Percentiles rank a stretch among this genome's conserved stretches.
phyloP scores from a whole-genome alignment of 2,797 vertebrate species.

The Nyctalus aviator region DNA sequence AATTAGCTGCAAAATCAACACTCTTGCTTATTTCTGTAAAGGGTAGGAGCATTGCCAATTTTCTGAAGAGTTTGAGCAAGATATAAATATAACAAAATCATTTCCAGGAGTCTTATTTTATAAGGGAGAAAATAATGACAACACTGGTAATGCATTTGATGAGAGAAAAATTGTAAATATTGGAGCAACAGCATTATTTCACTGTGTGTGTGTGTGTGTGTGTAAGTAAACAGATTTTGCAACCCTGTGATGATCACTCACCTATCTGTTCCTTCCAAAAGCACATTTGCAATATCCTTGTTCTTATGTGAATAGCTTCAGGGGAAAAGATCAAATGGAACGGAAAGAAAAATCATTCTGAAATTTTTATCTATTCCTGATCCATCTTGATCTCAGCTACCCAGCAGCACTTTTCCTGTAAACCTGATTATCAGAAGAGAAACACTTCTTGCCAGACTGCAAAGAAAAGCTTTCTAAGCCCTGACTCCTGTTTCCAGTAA shows the following conservation, averaged over 20 bases:
- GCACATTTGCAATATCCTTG: conserved; percentile 58
- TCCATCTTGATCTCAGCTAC: conserved; percentile 53
- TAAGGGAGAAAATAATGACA: not conserved
- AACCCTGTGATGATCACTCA: conserved; percentile 54
- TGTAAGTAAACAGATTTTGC: conserved; percentile 51
- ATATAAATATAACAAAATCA: not conserved
- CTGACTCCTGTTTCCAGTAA: conserved; percentile 51
- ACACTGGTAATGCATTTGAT: not conserved
- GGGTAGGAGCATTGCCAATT: not conserved
- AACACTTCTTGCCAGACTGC: conserved; percentile 52
- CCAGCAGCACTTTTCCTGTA: conserved; percentile 22
- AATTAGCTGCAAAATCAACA: not conserved
- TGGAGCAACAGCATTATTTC: not conserved
- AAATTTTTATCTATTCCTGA: conserved; percentile 65
- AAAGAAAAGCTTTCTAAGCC: conserved; percentile 72
- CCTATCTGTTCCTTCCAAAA: conserved; percentile 55
- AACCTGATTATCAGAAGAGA: conserved; percentile 64
- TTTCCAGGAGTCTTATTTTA: not conserved
- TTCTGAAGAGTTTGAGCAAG: not conserved
- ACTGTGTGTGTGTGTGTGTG: not conserved
- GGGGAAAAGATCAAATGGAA: conserved; percentile 52
- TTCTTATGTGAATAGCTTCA: conserved; percentile 63
- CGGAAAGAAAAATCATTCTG: conserved; percentile 59
- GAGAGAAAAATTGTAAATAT: not conserved
- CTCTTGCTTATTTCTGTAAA: not conserved